Base-by-base conservation (phyloP, 2,888 invertebrate species). In the Oscheius sp. region DNA sequence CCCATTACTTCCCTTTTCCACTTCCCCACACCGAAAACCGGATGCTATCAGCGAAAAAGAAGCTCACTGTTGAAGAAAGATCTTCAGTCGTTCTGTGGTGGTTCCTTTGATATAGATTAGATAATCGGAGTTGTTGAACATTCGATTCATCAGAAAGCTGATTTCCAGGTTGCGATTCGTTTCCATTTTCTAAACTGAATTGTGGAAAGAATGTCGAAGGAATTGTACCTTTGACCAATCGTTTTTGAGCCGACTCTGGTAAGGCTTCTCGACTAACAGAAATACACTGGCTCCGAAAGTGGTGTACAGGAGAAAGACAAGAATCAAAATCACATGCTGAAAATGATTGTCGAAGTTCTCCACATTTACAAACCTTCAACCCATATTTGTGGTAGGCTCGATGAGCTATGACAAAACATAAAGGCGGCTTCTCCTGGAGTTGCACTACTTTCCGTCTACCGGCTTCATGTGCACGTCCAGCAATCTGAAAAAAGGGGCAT, bases 361-460 rank as follows among this genome's bases (percentile, higher is more conserved):
- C 7, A 42, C 42, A 5, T 42, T 42, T 7, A 5, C 57, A 35
- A 9, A 80, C 80, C 74, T 81, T 81, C 33, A 80, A 53, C 29
- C 80, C 84, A 72, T 78, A 84, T 62, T 84, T 79, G 74, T 85
- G 85, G 76, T 85, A 85, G 29, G 80, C 78, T n/a, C 76, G 57
- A 57, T 81, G 76, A n/a, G 84, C 42, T n/a, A 85, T 78, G 7
- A 80, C 70, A 57, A 84, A 75, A 79, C 84, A 85, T 1, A 85
- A 73, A 0, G 85, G 85, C 4, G 84, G 85, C 68, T 83, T 77
- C 72, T 83, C 76, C 60, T 82, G 83, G 0, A 84, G 71, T 21
- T 76, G 71, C 37, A 78, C 83, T 10, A 85, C 82, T 71, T 78
- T 78, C 53, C 83, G 75, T 42, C 73, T 76, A 33, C 85, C 84